These are phyloP conservation scores for Drosophila equinoxialis DNA, from an alignment of 1,140 invertebrate species.

Conservation along the genomic window DNA sequence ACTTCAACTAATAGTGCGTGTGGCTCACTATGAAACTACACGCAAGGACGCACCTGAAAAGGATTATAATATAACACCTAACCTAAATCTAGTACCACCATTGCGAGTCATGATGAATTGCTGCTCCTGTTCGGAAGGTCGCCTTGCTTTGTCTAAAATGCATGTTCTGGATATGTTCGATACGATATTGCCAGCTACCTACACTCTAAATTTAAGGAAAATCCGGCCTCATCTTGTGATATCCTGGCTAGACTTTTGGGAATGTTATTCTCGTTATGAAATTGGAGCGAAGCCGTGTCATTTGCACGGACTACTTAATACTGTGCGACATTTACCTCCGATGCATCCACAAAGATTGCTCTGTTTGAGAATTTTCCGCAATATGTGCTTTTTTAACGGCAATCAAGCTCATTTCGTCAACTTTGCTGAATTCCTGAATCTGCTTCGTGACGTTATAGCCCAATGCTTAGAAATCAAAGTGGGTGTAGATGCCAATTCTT, in stretches of 20 bases:
- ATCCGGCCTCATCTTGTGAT: constrained; percentile 80
- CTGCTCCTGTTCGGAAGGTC: constrained; percentile 66
- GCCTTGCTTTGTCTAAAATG: constrained; percentile 60
- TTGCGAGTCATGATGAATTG: constrained; percentile 70
- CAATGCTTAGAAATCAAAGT: constrained; percentile 19
- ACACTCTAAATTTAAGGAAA: constrained; percentile 42
- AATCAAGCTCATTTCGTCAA: constrained; percentile 58
- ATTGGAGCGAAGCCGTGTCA: constrained; percentile 71
- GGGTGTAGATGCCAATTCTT: not conserved
- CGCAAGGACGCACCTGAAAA: constrained; percentile 39
- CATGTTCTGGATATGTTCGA: constrained; percentile 82
- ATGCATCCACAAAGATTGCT: constrained; percentile 33
- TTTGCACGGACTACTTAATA: constrained; percentile 48
- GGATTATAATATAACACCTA: not conserved
- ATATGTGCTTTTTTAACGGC: constrained; percentile 64
- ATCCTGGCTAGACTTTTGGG: constrained; percentile 84
- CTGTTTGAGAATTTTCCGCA: constrained; percentile 67
- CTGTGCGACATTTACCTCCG: constrained; percentile 32
- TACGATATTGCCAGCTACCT: constrained; percentile 58
- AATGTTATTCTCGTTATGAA: constrained; percentile 82
- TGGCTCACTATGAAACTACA: constrained; percentile 64
- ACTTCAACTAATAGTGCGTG: constrained; percentile 62
- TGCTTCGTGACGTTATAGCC: constrained; percentile 50
- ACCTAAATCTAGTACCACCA: constrained; percentile 29
- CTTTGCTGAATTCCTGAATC: constrained; percentile 41